Percentiles rank a stretch among this genome's conserved stretches.
These are phyloP conservation scores for Mesorhabditis spiculigera DNA, from an alignment of 2,888 invertebrate genomes.

Conservation along the genomic window DNA sequence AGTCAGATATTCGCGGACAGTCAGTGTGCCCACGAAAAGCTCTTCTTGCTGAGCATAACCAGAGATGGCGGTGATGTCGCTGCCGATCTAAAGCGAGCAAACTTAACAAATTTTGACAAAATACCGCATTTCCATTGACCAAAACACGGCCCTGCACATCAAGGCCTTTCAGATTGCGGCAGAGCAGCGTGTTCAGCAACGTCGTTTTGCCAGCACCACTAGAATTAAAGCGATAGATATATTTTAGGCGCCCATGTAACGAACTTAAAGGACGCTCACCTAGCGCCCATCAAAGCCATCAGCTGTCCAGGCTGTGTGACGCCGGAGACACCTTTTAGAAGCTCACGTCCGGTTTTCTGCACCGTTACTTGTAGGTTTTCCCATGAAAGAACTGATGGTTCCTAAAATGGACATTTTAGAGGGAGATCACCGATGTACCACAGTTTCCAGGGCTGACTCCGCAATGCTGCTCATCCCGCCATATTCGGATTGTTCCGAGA, in stretches of 20 bases:
- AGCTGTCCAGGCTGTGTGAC: conserved; percentile 49
- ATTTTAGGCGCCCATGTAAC: background rate
- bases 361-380: conserved; percentile 15
- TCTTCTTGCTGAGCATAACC: conserved; percentile 58
- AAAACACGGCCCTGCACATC: conserved; percentile 54
- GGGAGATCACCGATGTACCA: conserved; percentile 21
- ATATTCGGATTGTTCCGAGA: conserved; percentile 15
- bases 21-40: conserved; percentile 54
- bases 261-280: conserved; percentile 23
- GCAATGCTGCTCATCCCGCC: conserved; percentile 29
- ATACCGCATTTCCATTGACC: conserved; percentile 42
- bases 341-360: conserved; percentile 15
- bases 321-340: conserved; percentile 37
- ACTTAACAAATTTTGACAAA: background rate
- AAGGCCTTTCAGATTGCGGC: conserved; percentile 47
- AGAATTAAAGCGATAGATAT: conserved; percentile 14
- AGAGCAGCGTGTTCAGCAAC: conserved; percentile 77
- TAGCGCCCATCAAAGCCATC: conserved; percentile 56
- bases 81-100: conserved; percentile 25
- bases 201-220: conserved; percentile 90
- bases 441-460: conserved; percentile 34
- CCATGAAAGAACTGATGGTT: conserved; percentile 2
- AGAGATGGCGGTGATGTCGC: conserved; percentile 43
- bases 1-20: conserved; percentile 55
- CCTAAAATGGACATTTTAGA: background rate